Evolutionary conservation across 2,113 vertebrate species (phyloP), one percentile per base, ranked within the genome.

Genomic region (Pomatostomus ruficeps): DNA sequence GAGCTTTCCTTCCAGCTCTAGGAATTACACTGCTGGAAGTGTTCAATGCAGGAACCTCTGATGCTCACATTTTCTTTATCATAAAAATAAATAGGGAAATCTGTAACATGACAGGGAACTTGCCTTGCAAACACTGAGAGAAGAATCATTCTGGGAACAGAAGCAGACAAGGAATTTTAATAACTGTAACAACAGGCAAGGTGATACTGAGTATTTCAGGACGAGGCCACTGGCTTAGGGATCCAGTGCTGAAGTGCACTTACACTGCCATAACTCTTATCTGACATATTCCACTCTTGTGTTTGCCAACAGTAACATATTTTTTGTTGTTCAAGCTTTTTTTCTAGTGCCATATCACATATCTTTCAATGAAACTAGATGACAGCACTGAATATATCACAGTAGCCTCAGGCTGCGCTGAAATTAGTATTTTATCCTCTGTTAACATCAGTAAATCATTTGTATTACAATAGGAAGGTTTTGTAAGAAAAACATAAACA

Each of bases 341-440:
- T 82, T 81, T 43, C 36, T 65, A 78, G 28, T 33, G 62, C 42
- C 38, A 2, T 14, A 61, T 61, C 57, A 70, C 24, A 21, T 19
- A 54, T 45, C 38, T 83, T 85, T 76, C 52, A 76, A 38, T 28
- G 20, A 66, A 88, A 78, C 36, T 38, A 88, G 72, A 80, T 62
- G 42, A 72, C 75, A 55, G 36, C 35, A 76, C 54, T 68, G 48
- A 81, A 85, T 63, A 49, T 10, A 70, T 42, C 48, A 45, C 1
- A 2, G 52, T 61, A 88, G 74, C 92, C 85, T 72, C 49, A 58
- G 81, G 88, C 84, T 89, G 43, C 46, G 46, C 35, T 59, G 51
- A 91, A 86, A 94, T 89, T 79, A 95, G 89, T 54, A 65, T 85
- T 67, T 89, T 73, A 84, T 86, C 80, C 35, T 70, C 65, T 62